A percentile compares a stretch with the other conserved stretches of the same genome.
Evolutionary conservation across 2,113 vertebrate genomes (phyloP).

Genomic region (Aegithalos caudatus): DNA sequence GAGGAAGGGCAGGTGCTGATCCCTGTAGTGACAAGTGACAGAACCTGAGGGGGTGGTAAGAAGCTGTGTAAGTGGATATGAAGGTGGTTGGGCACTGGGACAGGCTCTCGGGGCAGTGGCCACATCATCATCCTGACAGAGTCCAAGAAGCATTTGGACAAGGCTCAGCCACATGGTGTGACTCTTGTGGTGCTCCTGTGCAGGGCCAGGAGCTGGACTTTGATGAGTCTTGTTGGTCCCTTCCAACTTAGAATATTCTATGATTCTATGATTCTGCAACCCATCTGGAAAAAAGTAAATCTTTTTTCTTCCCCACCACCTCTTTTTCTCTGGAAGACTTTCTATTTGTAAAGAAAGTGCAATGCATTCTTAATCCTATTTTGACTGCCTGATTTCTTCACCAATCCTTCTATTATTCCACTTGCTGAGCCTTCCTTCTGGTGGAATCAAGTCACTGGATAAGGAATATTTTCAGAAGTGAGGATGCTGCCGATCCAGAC

Average conservation of each 20-base stretch:
- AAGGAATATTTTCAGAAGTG: background rate
- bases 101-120: background rate
- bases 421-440: background rate
- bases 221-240: rapidly evolving
- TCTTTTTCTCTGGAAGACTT: background rate
- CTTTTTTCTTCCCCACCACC: rapidly evolving
- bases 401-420: background rate
- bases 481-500: background rate
- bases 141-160: background rate
- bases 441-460: background rate
- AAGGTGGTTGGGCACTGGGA: background rate
- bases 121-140: background rate
- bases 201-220: background rate
- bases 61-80: too few species aligned
- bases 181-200: background rate
- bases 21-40: background rate
- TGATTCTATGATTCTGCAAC: background rate
- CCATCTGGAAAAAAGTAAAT: background rate
- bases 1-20: background rate
- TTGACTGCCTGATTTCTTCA: background rate
- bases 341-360: background rate
- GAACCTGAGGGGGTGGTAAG: background rate
- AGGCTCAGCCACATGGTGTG: background rate
- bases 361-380: background rate
- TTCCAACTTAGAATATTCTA: background rate